Conservation (phyloP, 2,888 invertebrate species). For the Metacarcinus magister region DNA sequence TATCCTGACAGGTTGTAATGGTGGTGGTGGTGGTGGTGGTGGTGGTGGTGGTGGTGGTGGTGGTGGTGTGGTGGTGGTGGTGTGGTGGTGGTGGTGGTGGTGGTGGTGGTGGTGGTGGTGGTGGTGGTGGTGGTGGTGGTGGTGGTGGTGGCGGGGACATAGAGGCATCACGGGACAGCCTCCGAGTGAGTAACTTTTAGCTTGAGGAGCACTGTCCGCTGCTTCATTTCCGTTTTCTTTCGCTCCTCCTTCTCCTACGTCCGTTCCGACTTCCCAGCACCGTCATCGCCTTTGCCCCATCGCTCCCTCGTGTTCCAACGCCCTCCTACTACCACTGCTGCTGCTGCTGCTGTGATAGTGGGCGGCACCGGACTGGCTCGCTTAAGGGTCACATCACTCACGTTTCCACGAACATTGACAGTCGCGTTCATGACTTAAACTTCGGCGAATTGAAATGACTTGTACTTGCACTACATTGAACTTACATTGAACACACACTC, state of each 20-base stretch:
- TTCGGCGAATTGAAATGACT: neutral
- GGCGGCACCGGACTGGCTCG: neutral
- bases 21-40: no score
- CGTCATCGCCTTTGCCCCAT: neutral
- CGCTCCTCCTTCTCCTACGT: neutral
- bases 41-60: no score
- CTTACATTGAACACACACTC: neutral
- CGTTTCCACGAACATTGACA: neutral
- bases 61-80: no score
- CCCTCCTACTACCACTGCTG: neutral
- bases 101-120: neutral
- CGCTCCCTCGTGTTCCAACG: neutral
- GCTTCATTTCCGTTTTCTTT: constrained; percentile 31
- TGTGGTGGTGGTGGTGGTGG: neutral
- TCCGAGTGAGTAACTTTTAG: neutral
- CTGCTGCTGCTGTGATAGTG: neutral
- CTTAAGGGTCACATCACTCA: neutral
- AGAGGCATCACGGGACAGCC: neutral
- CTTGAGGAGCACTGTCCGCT: neutral
- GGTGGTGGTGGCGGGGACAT: neutral
- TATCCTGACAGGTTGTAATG: no score
- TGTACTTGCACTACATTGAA: neutral
- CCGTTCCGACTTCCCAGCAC: neutral
- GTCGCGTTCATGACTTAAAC: neutral
- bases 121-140: neutral